phyloP scores from a whole-genome alignment of 2,113 vertebrate species.

The Erythrocercus mccallii region DNA sequence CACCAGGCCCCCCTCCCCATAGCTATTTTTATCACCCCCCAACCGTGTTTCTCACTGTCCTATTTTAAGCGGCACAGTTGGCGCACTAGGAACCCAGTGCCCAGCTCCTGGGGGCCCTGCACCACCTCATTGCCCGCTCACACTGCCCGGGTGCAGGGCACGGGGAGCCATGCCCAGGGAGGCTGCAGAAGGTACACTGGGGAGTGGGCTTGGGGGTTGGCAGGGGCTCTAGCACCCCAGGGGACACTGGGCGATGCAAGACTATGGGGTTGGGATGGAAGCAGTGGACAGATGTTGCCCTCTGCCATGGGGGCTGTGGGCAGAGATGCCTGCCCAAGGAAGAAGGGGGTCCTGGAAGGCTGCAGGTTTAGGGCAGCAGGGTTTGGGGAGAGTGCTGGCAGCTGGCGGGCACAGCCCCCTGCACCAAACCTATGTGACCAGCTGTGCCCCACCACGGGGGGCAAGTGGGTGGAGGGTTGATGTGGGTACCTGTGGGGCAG shows the following conservation, averaged over 20 bases:
- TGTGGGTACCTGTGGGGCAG: background rate
- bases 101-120: conserved; percentile 26
- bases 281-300: background rate
- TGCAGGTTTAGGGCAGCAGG: background rate
- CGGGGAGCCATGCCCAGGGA: conserved; percentile 65
- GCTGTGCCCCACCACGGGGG: accelerated
- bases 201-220: background rate
- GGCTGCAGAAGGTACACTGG: conserved; percentile 73
- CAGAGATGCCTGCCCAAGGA: background rate
- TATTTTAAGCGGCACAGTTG: conserved; percentile 72
- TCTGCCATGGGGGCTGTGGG: background rate
- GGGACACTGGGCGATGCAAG: accelerated
- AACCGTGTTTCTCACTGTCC: conserved; percentile 54
- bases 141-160: background rate
- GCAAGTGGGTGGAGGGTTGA: background rate
- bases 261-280: background rate
- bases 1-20: background rate
- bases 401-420: background rate
- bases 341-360: background rate
- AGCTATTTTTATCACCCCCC: conserved; percentile 29
- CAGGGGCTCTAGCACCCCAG: background rate
- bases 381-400: background rate
- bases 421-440: accelerated
- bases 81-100: conserved; percentile 12
- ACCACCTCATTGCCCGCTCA: background rate